Percentiles rank a stretch among this genome's conserved stretches.
Conservation (phyloP, 1,140 invertebrate genomes). For the Euglossa dilemma region DNA sequence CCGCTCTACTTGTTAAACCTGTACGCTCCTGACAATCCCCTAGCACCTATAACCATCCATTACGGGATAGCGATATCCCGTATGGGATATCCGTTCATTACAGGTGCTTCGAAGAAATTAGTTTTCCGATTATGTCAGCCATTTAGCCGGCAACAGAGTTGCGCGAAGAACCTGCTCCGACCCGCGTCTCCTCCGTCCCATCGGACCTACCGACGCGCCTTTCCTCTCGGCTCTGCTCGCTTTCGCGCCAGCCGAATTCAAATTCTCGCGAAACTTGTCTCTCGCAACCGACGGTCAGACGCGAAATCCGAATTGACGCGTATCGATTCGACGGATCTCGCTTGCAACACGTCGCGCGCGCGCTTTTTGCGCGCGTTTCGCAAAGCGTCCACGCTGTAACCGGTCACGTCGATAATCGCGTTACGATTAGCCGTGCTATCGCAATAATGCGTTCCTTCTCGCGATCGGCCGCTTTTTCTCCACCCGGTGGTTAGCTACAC, state of each 20-base stretch:
- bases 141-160: neutral
- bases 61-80: constrained; percentile 12
- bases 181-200: neutral
- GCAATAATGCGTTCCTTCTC: constrained; percentile 18
- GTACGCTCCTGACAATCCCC: neutral
- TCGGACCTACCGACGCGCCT: neutral
- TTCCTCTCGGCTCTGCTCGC: too few species aligned
- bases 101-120: constrained; percentile 9
- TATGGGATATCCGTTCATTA: constrained; percentile 16
- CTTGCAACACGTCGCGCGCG: neutral
- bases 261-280: neutral
- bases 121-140: neutral
- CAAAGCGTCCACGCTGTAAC: constrained; percentile 15
- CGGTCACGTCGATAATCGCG: constrained; percentile 24
- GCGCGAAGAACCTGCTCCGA: neutral
- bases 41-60: neutral
- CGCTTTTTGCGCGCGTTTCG: constrained; percentile 40
- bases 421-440: constrained; percentile 32
- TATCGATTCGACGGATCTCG: neutral
- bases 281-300: neutral
- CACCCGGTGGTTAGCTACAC: neutral
- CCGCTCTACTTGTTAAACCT: constrained; percentile 10
- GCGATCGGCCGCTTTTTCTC: constrained; percentile 10
- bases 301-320: neutral
- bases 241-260: neutral